Conservation (phyloP, 2,113 vertebrate species). For the Anguilla rostrata region DNA sequence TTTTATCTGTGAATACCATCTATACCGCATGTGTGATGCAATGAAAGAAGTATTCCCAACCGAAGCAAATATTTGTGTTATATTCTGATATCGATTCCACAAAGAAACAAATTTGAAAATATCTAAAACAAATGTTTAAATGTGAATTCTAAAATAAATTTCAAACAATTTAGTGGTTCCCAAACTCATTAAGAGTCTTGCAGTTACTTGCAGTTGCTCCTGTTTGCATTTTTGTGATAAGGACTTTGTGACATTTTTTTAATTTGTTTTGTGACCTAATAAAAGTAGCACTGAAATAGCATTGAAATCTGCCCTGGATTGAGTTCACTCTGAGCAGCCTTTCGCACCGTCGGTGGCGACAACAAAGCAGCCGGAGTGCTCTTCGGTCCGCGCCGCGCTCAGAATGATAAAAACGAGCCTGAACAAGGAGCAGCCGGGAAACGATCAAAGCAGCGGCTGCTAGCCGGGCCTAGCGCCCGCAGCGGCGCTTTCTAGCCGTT, state of each 20-base stretch:
- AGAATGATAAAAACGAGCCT: constrained; percentile 44
- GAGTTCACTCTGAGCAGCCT: background rate
- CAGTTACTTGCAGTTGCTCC: background rate
- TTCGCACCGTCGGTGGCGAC: constrained; percentile 1
- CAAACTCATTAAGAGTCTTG: no score
- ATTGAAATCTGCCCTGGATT: background rate
- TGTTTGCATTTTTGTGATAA: background rate
- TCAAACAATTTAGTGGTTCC: no score
- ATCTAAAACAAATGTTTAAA: no score
- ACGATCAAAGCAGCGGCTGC: background rate
- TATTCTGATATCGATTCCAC: no score
- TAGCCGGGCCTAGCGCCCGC: background rate
- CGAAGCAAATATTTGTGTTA: no score
- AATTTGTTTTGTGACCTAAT: background rate
- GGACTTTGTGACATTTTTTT: background rate
- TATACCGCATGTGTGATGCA: no score
- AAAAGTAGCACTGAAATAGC: background rate
- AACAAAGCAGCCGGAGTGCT: constrained; percentile 37
- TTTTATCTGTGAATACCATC: no score
- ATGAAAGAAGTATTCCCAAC: no score
- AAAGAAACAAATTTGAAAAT: no score
- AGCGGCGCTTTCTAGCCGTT: background rate
- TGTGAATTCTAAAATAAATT: no score
- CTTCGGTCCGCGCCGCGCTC: constrained; percentile 17
- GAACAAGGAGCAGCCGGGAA: constrained; percentile 18